Evolutionary conservation across 2,113 vertebrate species (phyloP).

Genomic region (Siphamia tubifer): DNA sequence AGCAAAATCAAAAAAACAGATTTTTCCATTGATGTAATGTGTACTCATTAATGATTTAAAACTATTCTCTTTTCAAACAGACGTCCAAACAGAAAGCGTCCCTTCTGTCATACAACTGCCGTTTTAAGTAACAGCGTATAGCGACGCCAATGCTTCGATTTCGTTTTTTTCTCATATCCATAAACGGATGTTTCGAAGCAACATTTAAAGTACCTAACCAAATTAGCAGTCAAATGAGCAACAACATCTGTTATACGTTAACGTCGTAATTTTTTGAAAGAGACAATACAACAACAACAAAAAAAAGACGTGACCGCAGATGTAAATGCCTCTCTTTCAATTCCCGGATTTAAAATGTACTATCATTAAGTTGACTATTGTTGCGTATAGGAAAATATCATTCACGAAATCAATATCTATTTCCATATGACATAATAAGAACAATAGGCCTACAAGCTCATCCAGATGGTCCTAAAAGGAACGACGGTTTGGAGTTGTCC

Average conservation of each 20-base stretch:
- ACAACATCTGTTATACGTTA: constrained; percentile 83
- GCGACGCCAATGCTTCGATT: constrained; percentile 32
- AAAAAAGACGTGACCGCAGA: constrained; percentile 80
- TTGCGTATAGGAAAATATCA: constrained; percentile 87
- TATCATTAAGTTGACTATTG: constrained; percentile 75
- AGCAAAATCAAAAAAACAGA: not conserved
- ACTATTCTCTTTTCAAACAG: not conserved
- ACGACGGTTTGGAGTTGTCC: constrained; percentile 62
- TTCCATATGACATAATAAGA: constrained; percentile 78
- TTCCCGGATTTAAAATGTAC: constrained; percentile 73
- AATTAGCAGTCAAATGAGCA: constrained; percentile 95
- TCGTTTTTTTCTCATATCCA: constrained; percentile 60
- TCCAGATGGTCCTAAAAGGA: constrained; percentile 59
- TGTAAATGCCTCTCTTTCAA: constrained; percentile 85
- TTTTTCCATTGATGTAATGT: not conserved
- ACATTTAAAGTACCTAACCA: constrained; percentile 81
- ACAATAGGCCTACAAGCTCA: constrained; percentile 63
- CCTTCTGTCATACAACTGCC: constrained; percentile 8
- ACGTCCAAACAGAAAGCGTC: constrained; percentile 1
- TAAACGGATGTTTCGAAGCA: constrained; percentile 68
- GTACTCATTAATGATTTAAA: not conserved
- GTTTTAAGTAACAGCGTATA: not conserved
- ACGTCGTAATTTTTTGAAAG: constrained; percentile 69
- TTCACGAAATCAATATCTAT: constrained; percentile 77
- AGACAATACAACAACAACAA: constrained; percentile 73